phyloP scores from a whole-genome alignment of 1,140 invertebrate species.

The Homalodisca vitripennis region DNA sequence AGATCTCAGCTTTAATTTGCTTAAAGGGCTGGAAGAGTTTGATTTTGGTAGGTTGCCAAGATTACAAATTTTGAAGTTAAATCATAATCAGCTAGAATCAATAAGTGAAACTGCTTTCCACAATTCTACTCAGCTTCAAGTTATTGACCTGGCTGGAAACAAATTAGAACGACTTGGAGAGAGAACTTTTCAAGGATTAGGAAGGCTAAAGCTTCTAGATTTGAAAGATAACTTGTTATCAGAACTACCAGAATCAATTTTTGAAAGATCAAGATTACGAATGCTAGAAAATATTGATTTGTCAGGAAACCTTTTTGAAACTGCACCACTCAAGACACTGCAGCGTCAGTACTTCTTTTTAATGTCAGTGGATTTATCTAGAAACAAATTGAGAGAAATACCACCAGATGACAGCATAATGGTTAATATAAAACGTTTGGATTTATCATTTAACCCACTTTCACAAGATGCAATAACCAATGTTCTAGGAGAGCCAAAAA shows the following conservation, averaged over 20 bases:
- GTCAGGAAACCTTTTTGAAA: conserved; percentile 71
- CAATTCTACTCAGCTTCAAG: conserved; percentile 84
- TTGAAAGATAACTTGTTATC: conserved; percentile 70
- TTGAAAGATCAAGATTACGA: conserved; percentile 73
- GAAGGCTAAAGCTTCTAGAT: conserved; percentile 71
- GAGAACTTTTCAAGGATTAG: conserved; percentile 77
- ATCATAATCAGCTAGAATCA: conserved; percentile 72
- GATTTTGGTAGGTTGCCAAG: conserved; percentile 78
- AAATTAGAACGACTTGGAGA: conserved; percentile 72
- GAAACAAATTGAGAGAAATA: conserved; percentile 74
- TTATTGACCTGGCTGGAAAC: conserved; percentile 74
- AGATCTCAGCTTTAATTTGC: conserved; percentile 71
- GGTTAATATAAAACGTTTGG: conserved; percentile 82
- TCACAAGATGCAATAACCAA: conserved; percentile 68
- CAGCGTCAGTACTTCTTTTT: conserved; percentile 82
- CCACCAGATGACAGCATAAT: conserved; percentile 81
- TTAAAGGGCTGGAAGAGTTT: conserved; percentile 76
- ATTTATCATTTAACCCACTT: conserved; percentile 83
- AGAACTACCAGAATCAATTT: conserved; percentile 79
- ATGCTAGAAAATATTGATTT: conserved; percentile 81
- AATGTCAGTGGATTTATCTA: conserved; percentile 72
- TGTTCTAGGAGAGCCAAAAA: conserved; percentile 85
- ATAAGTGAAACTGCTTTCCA: conserved; percentile 85
- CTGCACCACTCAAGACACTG: conserved; percentile 73
- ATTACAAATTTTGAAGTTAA: conserved; percentile 65